Percentiles rank a stretch among this genome's conserved stretches.
Conservation (phyloP, 2,113 vertebrate genomes). For the Perca schrenkii region DNA sequence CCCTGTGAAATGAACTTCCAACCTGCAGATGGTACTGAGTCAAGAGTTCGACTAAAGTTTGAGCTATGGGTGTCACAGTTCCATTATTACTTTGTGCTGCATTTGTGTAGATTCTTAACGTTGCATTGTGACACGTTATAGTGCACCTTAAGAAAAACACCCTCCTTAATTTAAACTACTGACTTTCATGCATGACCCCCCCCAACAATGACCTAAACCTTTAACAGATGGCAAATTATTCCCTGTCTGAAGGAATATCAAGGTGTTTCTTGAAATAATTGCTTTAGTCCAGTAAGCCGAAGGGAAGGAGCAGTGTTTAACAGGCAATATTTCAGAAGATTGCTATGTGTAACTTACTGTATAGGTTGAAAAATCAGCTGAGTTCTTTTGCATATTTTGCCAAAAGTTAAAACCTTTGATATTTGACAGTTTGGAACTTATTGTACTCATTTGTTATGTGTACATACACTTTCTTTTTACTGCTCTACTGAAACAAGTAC, state of each 20-base stretch:
- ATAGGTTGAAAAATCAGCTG: background rate
- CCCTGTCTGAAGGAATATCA: background rate
- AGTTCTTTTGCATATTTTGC: background rate
- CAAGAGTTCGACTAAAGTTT: slow-evolving; percentile 6
- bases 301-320: background rate
- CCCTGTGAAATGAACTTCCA: slow-evolving; percentile 49
- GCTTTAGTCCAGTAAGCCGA: background rate
- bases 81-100: background rate
- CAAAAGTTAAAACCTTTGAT: background rate
- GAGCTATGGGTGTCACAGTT: background rate
- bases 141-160: background rate
- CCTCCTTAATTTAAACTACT: background rate
- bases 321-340: background rate
- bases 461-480: background rate
- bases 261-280: background rate
- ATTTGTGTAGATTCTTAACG: background rate
- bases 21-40: slow-evolving; percentile 26
- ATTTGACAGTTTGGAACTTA: background rate
- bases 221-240: background rate
- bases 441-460: background rate
- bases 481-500: background rate
- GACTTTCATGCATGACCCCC: background rate
- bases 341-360: background rate
- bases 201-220: background rate
- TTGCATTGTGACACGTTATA: background rate